These are phyloP conservation scores for Temnothorax unifasciatus DNA, from an alignment of 2,888 invertebrate genomes.

Conservation along the genomic window DNA sequence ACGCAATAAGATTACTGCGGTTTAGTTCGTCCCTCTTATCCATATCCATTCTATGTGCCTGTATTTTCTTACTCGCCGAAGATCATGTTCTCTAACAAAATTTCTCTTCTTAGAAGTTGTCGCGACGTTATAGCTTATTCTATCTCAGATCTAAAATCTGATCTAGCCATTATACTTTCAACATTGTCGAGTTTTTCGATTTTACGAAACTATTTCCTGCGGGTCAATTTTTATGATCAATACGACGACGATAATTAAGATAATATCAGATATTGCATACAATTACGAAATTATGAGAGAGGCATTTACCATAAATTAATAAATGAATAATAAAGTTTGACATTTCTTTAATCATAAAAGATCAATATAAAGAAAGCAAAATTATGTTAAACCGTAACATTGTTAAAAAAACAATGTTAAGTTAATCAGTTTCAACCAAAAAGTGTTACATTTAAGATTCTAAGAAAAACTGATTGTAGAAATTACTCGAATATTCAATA, in stretches of 20 bases:
- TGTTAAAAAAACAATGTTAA: neutral
- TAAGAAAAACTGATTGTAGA: neutral
- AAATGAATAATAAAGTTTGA: neutral
- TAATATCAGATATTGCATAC: neutral
- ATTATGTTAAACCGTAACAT: neutral
- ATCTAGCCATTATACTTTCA: constrained; percentile 23
- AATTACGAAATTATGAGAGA: constrained; percentile 1
- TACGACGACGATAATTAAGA: neutral
- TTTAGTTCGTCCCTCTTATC: constrained; percentile 37
- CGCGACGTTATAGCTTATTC: neutral
- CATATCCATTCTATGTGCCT: neutral
- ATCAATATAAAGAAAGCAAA: neutral
- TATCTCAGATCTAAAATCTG: constrained; percentile 31
- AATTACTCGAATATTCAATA: constrained; percentile 3
- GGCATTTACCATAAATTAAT: neutral
- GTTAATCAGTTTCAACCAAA: neutral
- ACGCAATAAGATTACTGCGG: constrained; percentile 64
- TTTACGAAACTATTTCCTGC: neutral
- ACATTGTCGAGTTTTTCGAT: constrained; percentile 2
- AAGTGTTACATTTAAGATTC: neutral
- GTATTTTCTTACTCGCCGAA: constrained; percentile 50
- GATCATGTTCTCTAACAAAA: constrained; percentile 26
- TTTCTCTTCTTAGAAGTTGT: constrained; percentile 13
- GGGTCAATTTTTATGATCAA: constrained; percentile 16
- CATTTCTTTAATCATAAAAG: neutral